These are phyloP conservation scores for Sapayoa aenigma DNA, from an alignment of 2,113 vertebrate species.

Conservation along the genomic window DNA sequence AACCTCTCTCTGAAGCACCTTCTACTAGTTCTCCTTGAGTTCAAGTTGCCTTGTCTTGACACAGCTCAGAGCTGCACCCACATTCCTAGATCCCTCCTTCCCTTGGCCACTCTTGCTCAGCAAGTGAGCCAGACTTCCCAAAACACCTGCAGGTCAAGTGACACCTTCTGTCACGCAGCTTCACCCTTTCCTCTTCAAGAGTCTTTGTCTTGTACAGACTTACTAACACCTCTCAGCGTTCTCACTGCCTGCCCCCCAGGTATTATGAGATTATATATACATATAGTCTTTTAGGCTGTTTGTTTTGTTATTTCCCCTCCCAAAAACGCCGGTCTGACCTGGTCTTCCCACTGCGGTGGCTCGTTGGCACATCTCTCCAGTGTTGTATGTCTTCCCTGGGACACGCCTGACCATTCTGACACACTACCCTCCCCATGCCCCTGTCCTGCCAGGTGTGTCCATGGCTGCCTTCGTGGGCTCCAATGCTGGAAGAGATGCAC, in stretches of 20 bases:
- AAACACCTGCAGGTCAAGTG: conserved; percentile 23
- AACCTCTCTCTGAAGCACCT: conserved; percentile 60
- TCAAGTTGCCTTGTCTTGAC: conserved; percentile 37
- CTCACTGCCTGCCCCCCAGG: conserved; percentile 34
- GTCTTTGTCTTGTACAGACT: background rate
- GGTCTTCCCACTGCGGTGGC: background rate
- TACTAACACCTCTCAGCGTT: background rate
- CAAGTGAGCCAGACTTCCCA: background rate
- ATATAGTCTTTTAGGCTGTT: background rate
- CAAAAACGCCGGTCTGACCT: background rate
- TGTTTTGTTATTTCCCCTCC: background rate
- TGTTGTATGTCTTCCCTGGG: background rate
- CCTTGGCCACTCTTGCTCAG: background rate
- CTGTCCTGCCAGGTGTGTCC: background rate
- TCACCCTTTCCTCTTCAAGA: background rate
- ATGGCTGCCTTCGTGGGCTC: background rate
- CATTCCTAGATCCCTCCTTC: background rate
- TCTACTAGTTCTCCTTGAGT: conserved; percentile 38
- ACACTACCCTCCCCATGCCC: background rate
- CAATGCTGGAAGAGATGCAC: background rate
- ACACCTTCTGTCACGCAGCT: background rate
- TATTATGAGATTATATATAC: conserved; percentile 45
- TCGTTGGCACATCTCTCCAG: background rate
- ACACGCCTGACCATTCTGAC: background rate
- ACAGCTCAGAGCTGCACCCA: conserved; percentile 50